phyloP scores from a whole-genome alignment of 2,888 invertebrate genomes.

The Hymenopus coronatus region DNA sequence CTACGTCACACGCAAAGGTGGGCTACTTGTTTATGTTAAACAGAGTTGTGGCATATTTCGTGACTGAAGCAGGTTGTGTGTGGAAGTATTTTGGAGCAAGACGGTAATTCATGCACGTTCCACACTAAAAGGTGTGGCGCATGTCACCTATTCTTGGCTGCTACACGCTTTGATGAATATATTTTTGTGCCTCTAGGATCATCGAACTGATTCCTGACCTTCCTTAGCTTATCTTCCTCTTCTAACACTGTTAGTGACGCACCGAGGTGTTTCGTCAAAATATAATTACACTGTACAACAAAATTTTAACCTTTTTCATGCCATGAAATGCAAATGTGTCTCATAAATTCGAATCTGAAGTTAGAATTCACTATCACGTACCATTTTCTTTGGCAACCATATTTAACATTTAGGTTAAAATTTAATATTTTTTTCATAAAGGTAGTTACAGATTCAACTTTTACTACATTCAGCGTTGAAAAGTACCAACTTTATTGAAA shows the following conservation, averaged over 20 bases:
- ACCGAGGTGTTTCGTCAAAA: too few relatives aligned
- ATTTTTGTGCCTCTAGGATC: not conserved
- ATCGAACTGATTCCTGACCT: not conserved
- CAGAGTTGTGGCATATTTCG: not conserved
- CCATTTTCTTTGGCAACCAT: too few relatives aligned
- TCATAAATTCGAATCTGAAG: too few relatives aligned
- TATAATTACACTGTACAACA: too few relatives aligned
- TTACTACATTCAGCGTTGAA: too few relatives aligned
- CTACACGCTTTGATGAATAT: not conserved
- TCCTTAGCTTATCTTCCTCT: not conserved
- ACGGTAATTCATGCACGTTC: not conserved
- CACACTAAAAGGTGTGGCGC: not conserved
- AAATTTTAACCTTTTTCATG: too few relatives aligned
- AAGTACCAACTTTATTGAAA: too few relatives aligned
- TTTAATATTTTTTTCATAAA: too few relatives aligned
- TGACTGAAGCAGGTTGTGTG: not conserved
- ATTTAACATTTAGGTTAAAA: too few relatives aligned
- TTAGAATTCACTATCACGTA: too few relatives aligned
- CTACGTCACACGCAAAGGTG: not conserved
- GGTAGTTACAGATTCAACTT: too few relatives aligned
- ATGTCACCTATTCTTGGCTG: not conserved
- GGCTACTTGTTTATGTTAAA: not conserved
- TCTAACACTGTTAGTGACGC: not conserved
- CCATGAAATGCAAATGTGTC: too few relatives aligned
- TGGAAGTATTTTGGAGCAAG: not conserved